A percentile compares a stretch with the other conserved stretches of the same genome.
Conservation (phyloP, 2,113 vertebrate genomes). For the Myanophis thanlyinensis region DNA sequence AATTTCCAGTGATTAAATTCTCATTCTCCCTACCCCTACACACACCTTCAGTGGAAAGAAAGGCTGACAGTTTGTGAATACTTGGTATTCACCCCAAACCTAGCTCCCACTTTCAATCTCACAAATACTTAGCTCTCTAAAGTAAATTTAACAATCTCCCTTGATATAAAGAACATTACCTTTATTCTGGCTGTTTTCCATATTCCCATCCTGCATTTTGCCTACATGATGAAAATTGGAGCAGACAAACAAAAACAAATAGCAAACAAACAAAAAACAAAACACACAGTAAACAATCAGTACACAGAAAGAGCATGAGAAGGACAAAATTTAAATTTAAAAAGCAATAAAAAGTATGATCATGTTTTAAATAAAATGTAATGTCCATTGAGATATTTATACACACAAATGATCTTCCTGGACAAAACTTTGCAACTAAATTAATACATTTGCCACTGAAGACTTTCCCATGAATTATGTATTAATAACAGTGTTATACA, state of each 20-base stretch:
- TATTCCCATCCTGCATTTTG: conserved; percentile 99
- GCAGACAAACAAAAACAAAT: conserved; percentile 89
- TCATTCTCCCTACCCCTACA: not conserved
- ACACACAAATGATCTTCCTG: not conserved
- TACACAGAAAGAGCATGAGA: conserved; percentile 72
- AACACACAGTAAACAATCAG: conserved; percentile 85
- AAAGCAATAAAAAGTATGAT: conserved; percentile 69
- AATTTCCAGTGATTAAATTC: not conserved
- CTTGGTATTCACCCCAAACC: not conserved
- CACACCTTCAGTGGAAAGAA: not conserved
- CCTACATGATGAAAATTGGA: conserved; percentile 96
- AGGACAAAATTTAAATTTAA: conserved; percentile 70
- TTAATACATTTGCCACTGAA: not conserved
- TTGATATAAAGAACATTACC: conserved; percentile 82
- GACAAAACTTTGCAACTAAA: not conserved
- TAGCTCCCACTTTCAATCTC: not conserved
- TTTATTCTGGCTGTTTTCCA: conserved; percentile 99
- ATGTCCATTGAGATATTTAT: conserved; percentile 1
- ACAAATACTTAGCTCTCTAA: conserved; percentile 11
- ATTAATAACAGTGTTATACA: not conserved
- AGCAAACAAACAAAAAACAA: conserved; percentile 68
- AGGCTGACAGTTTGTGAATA: not conserved
- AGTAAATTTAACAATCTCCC: conserved; percentile 39
- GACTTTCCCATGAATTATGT: not conserved
- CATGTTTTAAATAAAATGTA: conserved; percentile 27